Evolutionary conservation across 2,797 vertebrate genomes (phyloP).

Genomic region (Pseudochromis fuscus): DNA sequence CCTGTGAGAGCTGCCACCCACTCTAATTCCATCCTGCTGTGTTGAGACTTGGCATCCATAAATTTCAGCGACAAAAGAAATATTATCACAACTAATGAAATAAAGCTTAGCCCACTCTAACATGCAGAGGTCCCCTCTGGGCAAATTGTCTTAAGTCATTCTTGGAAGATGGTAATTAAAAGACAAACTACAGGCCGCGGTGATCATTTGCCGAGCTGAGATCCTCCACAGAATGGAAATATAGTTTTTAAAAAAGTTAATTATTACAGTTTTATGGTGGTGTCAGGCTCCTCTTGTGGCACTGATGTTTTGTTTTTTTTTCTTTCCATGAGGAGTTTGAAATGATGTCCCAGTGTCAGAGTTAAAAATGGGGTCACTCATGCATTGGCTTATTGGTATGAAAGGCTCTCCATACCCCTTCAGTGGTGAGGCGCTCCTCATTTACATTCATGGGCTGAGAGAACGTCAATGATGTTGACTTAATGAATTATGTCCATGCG

Average conservation of each 20-base stretch:
- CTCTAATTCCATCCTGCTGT: conserved; percentile 44
- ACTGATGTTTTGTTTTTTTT: conserved; percentile 41
- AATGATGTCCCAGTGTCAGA: conserved; percentile 50
- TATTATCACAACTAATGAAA: conserved; percentile 75
- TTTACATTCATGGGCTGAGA: conserved; percentile 50
- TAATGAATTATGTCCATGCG: conserved; percentile 44
- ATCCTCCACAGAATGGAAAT: conserved; percentile 49
- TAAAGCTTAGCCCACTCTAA: conserved; percentile 62
- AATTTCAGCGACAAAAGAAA: conserved; percentile 67
- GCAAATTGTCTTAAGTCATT: conserved; percentile 72
- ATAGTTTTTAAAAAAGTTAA: conserved; percentile 38
- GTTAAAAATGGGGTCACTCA: conserved; percentile 62
- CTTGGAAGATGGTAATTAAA: conserved; percentile 72
- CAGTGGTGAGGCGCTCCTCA: conserved; percentile 29
- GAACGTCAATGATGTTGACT: conserved; percentile 54
- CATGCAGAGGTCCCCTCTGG: conserved; percentile 56
- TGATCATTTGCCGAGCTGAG: conserved; percentile 45
- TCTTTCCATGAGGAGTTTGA: conserved; percentile 50
- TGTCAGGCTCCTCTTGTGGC: conserved; percentile 48
- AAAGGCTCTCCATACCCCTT: conserved; percentile 41
- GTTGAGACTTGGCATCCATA: conserved; percentile 48
- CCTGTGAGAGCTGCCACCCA: conserved; percentile 51
- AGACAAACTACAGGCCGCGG: conserved; percentile 53
- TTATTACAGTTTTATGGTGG: conserved; percentile 57
- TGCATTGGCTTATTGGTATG: conserved; percentile 52